Base-by-base conservation (phyloP, 2,113 vertebrate species). In the Panthera uncia region DNA sequence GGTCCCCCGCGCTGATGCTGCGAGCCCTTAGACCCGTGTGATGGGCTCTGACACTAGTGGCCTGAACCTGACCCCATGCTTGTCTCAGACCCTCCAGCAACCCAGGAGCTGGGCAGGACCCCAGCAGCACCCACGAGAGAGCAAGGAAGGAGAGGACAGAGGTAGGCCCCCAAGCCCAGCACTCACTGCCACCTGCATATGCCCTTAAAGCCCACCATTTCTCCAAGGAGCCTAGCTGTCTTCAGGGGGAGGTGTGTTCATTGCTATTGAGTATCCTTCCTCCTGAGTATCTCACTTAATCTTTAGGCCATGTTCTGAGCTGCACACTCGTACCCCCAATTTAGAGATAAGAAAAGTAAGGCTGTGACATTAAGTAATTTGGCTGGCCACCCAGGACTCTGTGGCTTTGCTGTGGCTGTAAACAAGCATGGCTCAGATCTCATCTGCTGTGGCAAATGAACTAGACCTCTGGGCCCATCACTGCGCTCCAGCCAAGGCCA, bases 311-410 rank as follows among this genome's bases (percentile, higher is more conserved):
- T 3, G 21, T 73, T 85, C 45, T 21, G 48, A 31, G 71, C n/a
- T 71, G 15, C 31, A 48, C 57, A 65, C 25, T 33, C 48, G 25
- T 19, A 27, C 15, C 69, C 16, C 25, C 10, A 61, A 52, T 81
- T 85, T 36, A 91, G 41, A 83, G 74, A 93, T 31, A 83, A 90
- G n/a, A 90, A 91, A 91, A 38, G 36, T 19, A 85, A 78, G 38
- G 74, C 48, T n/a, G 55, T 41, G 15, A 88, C 55, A 31, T 38
- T 63, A 7, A 91, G 73, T 80, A 65, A 85, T 19, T 4, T 25
- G 52, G 33, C n/a, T 74, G 16, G 52, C 27, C 14, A 25, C 48
- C 38, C 29, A 41, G 45, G 52, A 63, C 29, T 23, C 90, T 84
- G 63, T 66, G 52, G 74, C 65, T 55, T 66, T 83, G 81, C 27